phyloP scores from a whole-genome alignment of 1,140 invertebrate genomes.

The Nasonia giraulti region DNA sequence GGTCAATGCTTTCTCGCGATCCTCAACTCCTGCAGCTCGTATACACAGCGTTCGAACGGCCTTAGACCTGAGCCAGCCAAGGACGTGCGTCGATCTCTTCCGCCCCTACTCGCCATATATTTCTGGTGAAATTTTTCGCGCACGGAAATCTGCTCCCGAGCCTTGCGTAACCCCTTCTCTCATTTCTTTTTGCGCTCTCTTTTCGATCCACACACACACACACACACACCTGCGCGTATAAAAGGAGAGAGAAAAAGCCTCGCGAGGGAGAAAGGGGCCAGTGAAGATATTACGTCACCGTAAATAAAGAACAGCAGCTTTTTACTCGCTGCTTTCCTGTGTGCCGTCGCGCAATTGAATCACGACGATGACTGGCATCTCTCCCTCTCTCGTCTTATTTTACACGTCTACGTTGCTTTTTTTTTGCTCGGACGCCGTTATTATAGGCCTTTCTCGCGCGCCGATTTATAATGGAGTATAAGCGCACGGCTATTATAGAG shows the following conservation, averaged over 20 bases:
- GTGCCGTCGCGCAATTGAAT: slow-evolving; percentile 52
- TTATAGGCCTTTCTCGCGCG: slow-evolving; percentile 1
- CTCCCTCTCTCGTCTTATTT: slow-evolving; percentile 32
- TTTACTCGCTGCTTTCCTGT: slow-evolving; percentile 16
- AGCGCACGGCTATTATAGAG: background rate
- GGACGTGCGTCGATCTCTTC: slow-evolving; percentile 38
- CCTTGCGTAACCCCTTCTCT: slow-evolving; percentile 18
- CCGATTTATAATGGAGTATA: background rate
- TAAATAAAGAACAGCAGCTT: slow-evolving; percentile 64
- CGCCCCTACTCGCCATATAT: background rate
- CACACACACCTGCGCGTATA: slow-evolving; percentile 25
- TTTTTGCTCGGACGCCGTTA: background rate
- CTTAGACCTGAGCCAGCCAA: slow-evolving; percentile 11
- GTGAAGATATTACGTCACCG: slow-evolving; percentile 60
- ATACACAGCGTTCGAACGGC: background rate
- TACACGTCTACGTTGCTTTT: background rate
- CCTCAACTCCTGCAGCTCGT: background rate
- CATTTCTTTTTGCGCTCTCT: background rate
- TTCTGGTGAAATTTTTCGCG: slow-evolving; percentile 53
- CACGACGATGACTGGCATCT: slow-evolving; percentile 53
- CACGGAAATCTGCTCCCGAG: background rate
- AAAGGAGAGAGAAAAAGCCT: background rate
- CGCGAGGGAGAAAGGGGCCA: slow-evolving; percentile 62
- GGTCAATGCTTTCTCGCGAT: slow-evolving; percentile 39
- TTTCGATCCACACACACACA: background rate